Conservation (phyloP, 1,140 invertebrate genomes). For the Listronotus bonariensis region DNA sequence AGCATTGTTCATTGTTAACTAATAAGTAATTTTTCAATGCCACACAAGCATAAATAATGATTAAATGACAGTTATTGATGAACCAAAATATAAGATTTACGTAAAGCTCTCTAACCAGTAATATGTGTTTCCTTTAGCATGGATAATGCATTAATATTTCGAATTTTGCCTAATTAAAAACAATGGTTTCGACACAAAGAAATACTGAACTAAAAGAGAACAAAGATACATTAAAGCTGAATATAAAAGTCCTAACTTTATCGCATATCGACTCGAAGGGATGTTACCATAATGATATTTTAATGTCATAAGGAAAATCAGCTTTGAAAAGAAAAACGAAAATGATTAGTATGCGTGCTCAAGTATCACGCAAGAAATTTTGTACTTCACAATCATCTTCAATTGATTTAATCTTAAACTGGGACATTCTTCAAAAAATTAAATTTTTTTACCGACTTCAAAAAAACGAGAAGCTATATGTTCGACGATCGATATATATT, state of each 20-base stretch:
- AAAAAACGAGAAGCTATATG: too few species aligned
- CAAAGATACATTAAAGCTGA: constrained; percentile 2
- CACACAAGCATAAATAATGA: not conserved
- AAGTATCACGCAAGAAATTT: not conserved
- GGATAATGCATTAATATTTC: constrained; percentile 12
- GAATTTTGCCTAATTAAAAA: constrained; percentile 7
- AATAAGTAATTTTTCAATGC: constrained; percentile 17
- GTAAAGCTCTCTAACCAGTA: not conserved
- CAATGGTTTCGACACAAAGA: constrained; percentile 5
- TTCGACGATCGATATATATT: too few species aligned
- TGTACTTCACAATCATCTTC: too few species aligned
- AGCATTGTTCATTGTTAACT: not conserved
- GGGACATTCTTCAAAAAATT: too few species aligned
- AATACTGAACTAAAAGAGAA: constrained; percentile 3
- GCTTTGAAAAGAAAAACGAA: constrained; percentile 6
- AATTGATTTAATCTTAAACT: too few species aligned
- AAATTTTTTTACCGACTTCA: too few species aligned
- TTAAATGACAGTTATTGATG: constrained; percentile 15
- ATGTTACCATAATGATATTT: constrained; percentile 15
- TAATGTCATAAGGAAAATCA: constrained; percentile 11
- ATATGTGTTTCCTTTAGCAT: constrained; percentile 11
- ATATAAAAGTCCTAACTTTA: constrained; percentile 13
- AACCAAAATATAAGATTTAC: not conserved
- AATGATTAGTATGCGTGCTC: constrained; percentile 3
- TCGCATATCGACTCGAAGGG: constrained; percentile 6